Base-by-base conservation (phyloP, 2,113 vertebrate species). In the Aptenodytes patagonicus region DNA sequence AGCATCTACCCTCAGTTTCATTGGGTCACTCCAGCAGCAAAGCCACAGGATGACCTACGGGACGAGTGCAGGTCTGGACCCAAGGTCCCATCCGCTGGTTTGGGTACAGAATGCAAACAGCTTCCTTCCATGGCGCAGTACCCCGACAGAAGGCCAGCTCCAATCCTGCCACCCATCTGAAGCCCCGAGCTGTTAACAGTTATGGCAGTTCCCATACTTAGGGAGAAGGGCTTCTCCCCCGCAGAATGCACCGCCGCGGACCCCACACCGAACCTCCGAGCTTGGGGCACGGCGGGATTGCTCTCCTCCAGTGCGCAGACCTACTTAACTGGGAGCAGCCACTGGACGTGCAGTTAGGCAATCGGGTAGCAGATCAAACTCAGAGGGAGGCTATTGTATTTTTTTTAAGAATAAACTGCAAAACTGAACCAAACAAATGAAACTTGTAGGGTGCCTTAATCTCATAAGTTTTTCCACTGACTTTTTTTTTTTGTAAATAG, bases 261-360 rank as follows among this genome's bases (percentile, higher is more conserved):
- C 24, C 18, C 25, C 14, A 1, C 11, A 1, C 17, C 0, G 5
- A 55, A 38, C 10, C 20, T 10, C 18, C 4, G 7, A 17, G 31
- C 54, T 24, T 3, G 34, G 49, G 31, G 28, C 0, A 3, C 3
- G 2, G 49, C 9, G 6, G 17, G 34, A 26, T 10, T 9, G n/a
- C 11, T 26, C 49, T n/a, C 54, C 29, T 52, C n/a, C 49, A 16
- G 25, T 6, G 1, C 4, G 2, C n/a, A 14, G n/a, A 34, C 42
- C 12, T 9, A 0, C 25, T 2, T 38, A 11, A 3, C 5, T 4
- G 6, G 21, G n/a, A 44, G n/a, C n/a, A 24, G 77, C 34, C 11
- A 2, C 13, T 0, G 16, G 51, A 31, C 29, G 1, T 3, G 6
- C 1, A 1, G 32, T 0, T 0, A 38, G 17, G 49, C 6, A 14